Evolutionary conservation across 2,797 vertebrate species (phyloP), one percentile per base, ranked within the genome.

Genomic region (Harpagifer antarcticus): DNA sequence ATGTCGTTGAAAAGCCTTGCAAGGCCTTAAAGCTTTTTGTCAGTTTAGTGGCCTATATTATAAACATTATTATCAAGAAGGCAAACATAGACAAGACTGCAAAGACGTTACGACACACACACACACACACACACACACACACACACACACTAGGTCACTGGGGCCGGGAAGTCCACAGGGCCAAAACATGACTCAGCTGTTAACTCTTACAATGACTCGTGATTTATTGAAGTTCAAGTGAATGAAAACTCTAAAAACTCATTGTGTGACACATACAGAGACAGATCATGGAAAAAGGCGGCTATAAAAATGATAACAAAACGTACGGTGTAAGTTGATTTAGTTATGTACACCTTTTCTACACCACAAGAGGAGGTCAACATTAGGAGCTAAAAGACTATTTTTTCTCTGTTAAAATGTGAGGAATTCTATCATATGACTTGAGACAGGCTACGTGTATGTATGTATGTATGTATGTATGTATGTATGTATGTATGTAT

Each of bases 201-300:
- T 74, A 20, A 42, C 44, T 49, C 55, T 7, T 56, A 74, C 56
- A 62, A 31, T 82, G 84, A 82, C 69, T 79, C 81, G 55, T 42
- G 52, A 68, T 75, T 45, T 42, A 20, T 45, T 64, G 54, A 66
- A 17, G 63, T 14, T 23, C 48, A n/a, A 17, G 63, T 14, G 23
- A 48, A n/a, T 52, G 31, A 74, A 55, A 7, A 48, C 56, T 33
- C 47, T 58, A 62, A 40, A 48, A 31, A 70, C 20, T 1, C 10
- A 50, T 20, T 2, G 14, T 11, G 12, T 45, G 23, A 54, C 3
- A 8, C 33, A 27, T 27, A 27, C 27, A 27, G 27, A 27, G 27
- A 27, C 27, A 27, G 27, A 27, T 27, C 27, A 27, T 27, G 27
- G 4, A 27, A 27, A 27, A 27, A 27, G 27, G 27, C 27, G 27